phyloP scores from a whole-genome alignment of 2,113 vertebrate genomes.

The Ceratotherium simum region DNA sequence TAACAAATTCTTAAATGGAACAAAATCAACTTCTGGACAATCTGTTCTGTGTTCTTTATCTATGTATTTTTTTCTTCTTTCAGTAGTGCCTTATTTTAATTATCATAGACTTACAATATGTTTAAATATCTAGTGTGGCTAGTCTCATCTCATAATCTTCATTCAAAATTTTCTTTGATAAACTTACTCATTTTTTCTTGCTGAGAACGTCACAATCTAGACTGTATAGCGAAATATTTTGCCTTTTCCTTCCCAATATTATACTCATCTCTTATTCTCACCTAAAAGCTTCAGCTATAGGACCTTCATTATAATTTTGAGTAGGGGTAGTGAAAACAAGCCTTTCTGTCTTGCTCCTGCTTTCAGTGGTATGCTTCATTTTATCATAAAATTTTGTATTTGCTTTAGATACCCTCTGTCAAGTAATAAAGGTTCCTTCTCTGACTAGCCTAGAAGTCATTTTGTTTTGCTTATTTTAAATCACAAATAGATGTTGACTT shows the following conservation, averaged over 20 bases:
- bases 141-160: too few species aligned
- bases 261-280: not conserved
- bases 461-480: constrained; percentile 35
- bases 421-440: not conserved
- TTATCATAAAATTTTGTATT: not conserved
- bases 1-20: not conserved
- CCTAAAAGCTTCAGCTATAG: not conserved
- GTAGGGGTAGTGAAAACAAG: not conserved
- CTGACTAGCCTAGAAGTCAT: not conserved
- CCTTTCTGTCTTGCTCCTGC: not conserved
- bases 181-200: too few species aligned
- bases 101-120: not conserved
- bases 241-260: not conserved
- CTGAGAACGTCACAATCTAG: too few species aligned
- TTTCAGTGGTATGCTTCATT: not conserved
- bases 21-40: not conserved
- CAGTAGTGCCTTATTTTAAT: constrained; percentile 27
- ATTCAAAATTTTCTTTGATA: too few species aligned
- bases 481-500: not conserved
- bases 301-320: not conserved
- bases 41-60: not conserved
- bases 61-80: not conserved
- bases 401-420: not conserved
- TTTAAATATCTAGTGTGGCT: too few species aligned
- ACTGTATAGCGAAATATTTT: not conserved